phyloP scores from a whole-genome alignment of 2,113 vertebrate genomes.

The Tragelaphus buxtoni region DNA sequence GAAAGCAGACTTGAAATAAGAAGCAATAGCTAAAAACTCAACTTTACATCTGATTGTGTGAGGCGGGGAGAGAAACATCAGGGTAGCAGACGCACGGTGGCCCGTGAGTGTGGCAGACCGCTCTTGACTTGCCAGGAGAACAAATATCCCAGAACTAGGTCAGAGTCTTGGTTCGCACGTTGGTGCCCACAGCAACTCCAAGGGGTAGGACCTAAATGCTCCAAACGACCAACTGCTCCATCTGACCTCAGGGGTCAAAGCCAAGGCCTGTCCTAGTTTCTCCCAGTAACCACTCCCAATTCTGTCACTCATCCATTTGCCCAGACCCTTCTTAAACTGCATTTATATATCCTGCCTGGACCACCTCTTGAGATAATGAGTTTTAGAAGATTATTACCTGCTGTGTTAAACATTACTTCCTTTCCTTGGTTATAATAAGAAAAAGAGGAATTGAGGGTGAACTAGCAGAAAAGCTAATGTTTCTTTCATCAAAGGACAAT shows the following conservation, averaged over 20 bases:
- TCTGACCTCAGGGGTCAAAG: neutral
- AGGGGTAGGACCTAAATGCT: neutral
- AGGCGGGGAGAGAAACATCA: neutral
- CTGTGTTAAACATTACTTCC: conserved; percentile 59
- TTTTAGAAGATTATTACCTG: conserved; percentile 57
- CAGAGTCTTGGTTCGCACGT: neutral
- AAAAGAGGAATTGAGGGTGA: conserved; percentile 52
- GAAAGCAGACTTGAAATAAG: conserved; percentile 1
- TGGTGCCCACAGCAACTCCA: neutral
- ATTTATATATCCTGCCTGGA: conserved; percentile 28
- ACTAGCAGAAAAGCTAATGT: conserved; percentile 38
- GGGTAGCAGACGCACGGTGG: neutral
- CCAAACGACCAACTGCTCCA: neutral
- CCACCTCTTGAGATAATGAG: conserved; percentile 58
- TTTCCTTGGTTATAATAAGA: conserved; percentile 58
- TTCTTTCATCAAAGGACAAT: conserved; percentile 45
- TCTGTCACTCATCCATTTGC: conserved; percentile 39
- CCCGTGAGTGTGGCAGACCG: neutral
- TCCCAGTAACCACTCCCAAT: neutral
- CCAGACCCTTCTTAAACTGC: conserved; percentile 4
- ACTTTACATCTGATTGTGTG: neutral
- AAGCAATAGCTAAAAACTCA: neutral
- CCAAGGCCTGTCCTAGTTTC: neutral
- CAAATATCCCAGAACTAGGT: neutral
- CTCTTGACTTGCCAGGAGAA: neutral